Evolutionary conservation across 2,113 vertebrate genomes (phyloP).

Genomic region (Neoarius graeffei): DNA sequence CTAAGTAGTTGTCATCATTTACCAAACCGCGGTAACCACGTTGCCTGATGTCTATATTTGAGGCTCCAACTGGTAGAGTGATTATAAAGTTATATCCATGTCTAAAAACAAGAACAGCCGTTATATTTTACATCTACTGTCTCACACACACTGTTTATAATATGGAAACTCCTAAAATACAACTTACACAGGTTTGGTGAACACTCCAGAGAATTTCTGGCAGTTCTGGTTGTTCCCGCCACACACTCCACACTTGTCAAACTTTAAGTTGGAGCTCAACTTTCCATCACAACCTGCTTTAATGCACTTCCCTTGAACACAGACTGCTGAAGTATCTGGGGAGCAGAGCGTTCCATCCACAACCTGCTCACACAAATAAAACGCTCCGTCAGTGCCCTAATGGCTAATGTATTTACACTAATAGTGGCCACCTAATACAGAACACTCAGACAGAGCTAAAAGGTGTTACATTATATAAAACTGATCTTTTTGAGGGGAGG

Average conservation of each 20-base stretch:
- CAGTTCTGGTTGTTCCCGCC: constrained; percentile 95
- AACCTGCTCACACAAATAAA: constrained; percentile 73
- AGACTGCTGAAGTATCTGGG: constrained; percentile 90
- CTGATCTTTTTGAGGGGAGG: not conserved
- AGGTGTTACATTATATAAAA: constrained; percentile 25
- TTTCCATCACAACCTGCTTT: constrained; percentile 93
- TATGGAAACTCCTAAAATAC: constrained; percentile 42
- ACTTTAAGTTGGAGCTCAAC: constrained; percentile 91
- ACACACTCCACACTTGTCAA: constrained; percentile 92
- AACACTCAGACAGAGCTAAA: constrained; percentile 7
- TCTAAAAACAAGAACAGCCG: constrained; percentile 69
- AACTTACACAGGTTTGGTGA: constrained; percentile 93
- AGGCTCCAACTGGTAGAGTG: constrained; percentile 86
- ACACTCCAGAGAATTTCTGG: constrained; percentile 93
- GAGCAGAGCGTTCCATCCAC: constrained; percentile 93
- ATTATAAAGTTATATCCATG: constrained; percentile 98
- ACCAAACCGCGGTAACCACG: constrained; percentile 90
- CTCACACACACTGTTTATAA: not conserved
- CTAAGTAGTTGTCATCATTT: constrained; percentile 94
- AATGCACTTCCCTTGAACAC: constrained; percentile 96
- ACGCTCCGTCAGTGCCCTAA: not conserved
- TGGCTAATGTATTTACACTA: constrained; percentile 1
- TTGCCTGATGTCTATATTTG: constrained; percentile 92
- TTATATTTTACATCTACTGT: not conserved
- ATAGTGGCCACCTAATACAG: not conserved